Base-by-base conservation (phyloP, 2,888 invertebrate species). In the Phania funesta region DNA sequence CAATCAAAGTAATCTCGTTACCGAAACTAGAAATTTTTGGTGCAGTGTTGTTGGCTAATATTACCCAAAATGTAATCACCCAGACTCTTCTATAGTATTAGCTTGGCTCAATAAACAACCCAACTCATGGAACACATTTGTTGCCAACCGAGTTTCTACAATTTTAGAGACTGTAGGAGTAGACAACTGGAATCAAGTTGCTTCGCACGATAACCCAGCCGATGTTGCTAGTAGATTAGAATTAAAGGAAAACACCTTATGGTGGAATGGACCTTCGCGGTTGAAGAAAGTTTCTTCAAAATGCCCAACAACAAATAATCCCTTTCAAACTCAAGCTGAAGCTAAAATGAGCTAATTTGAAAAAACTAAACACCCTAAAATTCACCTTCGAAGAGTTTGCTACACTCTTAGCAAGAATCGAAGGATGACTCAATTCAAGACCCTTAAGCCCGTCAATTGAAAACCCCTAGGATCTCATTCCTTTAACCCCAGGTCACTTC, bases 401-500 rank as follows among this genome's bases (percentile, higher is more conserved):
- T 7, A 75, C 58, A 2, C 32, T 75, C 2, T n/a, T 75, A 0
- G 18, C 75, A 8, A 65, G 11, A 56, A 67, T 75, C n/a, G 74
- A 74, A 26, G 74, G 58, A 13, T 67, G 65, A 6, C 35, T 74
- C 0, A 74, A 74, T 18, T 74, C 74, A 29, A 56, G 64, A 35
- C 74, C 65, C 16, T 8, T 75, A n/a, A 8, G 56, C 32, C 11
- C 71, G 6, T 48, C 48, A 24, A 60, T 48, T 5, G 46, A 71
- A 38, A 48, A 60, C 38, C 16, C 67, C 3, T 13, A 65, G 6
- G 38, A 56, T n/a, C 9, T 46, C 6, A 65, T 50, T 11, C 38
- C 48, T 3, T 60, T 60, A 29, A 50, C 50, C 5, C 52, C 76
- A n/a, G n/a, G n/a, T 16, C 38, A 60, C 38, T 58, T 75, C 32